These are phyloP conservation scores for Sebastes schlegelii DNA, from an alignment of 2,113 vertebrate species.

Conservation along the genomic window DNA sequence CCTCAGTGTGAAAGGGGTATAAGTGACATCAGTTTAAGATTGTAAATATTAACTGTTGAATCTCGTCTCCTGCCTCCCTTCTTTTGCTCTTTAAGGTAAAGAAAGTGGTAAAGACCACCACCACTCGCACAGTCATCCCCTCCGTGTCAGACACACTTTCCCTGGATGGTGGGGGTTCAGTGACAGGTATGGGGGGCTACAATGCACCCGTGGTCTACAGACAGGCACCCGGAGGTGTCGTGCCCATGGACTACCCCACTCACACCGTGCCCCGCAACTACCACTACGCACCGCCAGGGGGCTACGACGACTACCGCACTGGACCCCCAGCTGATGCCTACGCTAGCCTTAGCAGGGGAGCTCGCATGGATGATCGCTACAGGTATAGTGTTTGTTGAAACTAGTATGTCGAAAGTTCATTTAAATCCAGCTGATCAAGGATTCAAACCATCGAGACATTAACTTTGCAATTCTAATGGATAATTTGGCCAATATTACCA, in stretches of 20 bases:
- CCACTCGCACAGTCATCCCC: constrained; percentile 89
- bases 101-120: constrained; percentile 94
- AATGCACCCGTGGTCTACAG: constrained; percentile 88
- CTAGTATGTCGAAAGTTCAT: not conserved
- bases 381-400: constrained; percentile 66
- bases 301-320: constrained; percentile 86
- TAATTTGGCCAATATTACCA: not conserved
- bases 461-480: not conserved
- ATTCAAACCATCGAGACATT: not conserved
- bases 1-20: too few species aligned
- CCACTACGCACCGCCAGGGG: constrained; percentile 88
- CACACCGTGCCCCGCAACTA: constrained; percentile 94
- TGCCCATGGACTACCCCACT: constrained; percentile 88
- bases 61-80: not conserved
- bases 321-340: constrained; percentile 87
- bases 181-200: constrained; percentile 80
- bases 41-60: not conserved
- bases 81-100: constrained; percentile 85
- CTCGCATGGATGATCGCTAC: constrained; percentile 92
- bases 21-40: too few species aligned
- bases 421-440: too few species aligned
- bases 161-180: constrained; percentile 86
- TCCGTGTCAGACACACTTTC: constrained; percentile 85
- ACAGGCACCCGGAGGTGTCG: constrained; percentile 68
- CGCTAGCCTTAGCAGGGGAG: constrained; percentile 89